Percentiles rank a stretch among this genome's conserved stretches.
phyloP scores from a whole-genome alignment of 2,888 invertebrate species.

The Cancer borealis region DNA sequence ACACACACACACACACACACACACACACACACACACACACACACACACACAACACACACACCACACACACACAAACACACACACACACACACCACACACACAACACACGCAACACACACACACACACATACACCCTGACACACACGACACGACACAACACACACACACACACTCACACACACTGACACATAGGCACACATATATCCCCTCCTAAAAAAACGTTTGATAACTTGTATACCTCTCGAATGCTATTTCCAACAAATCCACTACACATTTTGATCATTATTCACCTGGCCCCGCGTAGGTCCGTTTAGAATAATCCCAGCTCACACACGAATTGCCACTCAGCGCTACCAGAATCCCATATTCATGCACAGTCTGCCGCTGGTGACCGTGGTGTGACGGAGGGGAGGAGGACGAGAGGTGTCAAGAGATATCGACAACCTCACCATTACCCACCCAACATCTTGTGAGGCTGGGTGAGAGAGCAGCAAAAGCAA shows the following conservation, averaged over 20 bases:
- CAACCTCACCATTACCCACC: background rate
- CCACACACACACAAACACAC: too few relatives aligned
- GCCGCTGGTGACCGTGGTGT: background rate
- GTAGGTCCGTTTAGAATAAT: background rate
- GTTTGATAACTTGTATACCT: background rate
- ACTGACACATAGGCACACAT: background rate
- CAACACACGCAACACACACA: constrained; percentile 35
- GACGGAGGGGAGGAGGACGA: background rate
- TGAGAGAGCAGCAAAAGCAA: background rate
- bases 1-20: constrained; percentile 32
- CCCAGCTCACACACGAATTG: background rate
- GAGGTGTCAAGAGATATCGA: background rate
- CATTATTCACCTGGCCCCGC: constrained; percentile 8
- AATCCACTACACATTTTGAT: background rate
- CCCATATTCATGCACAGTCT: background rate
- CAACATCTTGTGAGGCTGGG: background rate
- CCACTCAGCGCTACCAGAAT: constrained; percentile 10
- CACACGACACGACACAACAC: background rate
- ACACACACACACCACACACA: background rate
- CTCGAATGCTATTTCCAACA: background rate
- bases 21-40: constrained; percentile 27
- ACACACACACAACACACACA: background rate
- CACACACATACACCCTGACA: constrained; percentile 13
- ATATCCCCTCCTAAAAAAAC: background rate
- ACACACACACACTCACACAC: background rate